phyloP scores from a whole-genome alignment of 2,888 invertebrate genomes.

The Cheilosia vernalis region DNA sequence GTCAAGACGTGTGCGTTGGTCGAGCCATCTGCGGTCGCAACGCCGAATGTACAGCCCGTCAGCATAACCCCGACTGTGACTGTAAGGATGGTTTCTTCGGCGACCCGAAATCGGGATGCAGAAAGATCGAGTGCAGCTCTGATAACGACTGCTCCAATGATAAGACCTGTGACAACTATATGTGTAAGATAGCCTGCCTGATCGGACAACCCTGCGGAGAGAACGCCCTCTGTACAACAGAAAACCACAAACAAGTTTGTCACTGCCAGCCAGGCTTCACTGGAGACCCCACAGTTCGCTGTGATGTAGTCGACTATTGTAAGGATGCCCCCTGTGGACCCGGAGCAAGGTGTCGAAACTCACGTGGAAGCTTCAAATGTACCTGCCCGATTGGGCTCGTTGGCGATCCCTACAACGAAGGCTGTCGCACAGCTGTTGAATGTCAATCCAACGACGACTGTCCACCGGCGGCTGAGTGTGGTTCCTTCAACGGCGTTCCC shows the following conservation, averaged over 20 bases:
- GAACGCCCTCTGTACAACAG: conserved; percentile 93
- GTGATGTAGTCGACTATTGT: conserved; percentile 91
- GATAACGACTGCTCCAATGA: conserved; percentile 91
- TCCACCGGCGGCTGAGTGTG: conserved; percentile 91
- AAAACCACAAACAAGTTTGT: conserved; percentile 90
- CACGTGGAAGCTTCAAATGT: conserved; percentile 91
- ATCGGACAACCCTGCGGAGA: conserved; percentile 92
- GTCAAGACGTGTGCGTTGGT: conserved; percentile 89
- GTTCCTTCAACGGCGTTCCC: conserved; percentile 87
- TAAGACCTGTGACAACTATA: conserved; percentile 91
- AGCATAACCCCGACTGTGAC: conserved; percentile 90
- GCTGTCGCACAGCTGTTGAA: conserved; percentile 92
- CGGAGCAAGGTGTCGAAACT: conserved; percentile 91
- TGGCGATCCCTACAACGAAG: conserved; percentile 93
- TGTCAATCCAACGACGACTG: conserved; percentile 92
- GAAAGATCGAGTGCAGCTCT: conserved; percentile 89
- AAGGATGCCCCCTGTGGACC: conserved; percentile 90
- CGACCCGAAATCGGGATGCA: conserved; percentile 91
- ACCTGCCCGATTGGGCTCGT: conserved; percentile 90
- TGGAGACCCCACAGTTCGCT: conserved; percentile 89
- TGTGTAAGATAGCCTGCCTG: conserved; percentile 94
- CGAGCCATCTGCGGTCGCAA: conserved; percentile 91
- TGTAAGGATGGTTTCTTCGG: conserved; percentile 92
- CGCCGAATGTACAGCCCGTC: conserved; percentile 89
- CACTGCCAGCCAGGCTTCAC: conserved; percentile 95